A percentile compares a stretch with the other conserved stretches of the same genome.
phyloP scores from a whole-genome alignment of 2,797 vertebrate genomes.

The Rhynchonycteris naso region DNA sequence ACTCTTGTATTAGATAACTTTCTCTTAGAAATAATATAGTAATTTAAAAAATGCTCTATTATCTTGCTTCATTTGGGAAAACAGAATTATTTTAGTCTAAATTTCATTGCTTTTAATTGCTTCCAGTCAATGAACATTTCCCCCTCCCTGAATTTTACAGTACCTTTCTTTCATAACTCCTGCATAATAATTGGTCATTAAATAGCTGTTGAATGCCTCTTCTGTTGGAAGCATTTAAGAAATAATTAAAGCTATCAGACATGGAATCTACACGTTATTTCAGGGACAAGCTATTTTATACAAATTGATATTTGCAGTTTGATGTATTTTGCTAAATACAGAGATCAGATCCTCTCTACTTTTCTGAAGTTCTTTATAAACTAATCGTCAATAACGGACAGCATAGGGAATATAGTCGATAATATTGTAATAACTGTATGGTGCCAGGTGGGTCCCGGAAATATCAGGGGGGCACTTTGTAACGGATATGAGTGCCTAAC shows the following conservation, averaged over 20 bases:
- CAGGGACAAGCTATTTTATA: not conserved
- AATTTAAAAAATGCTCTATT: constrained; percentile 44
- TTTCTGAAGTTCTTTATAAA: not conserved
- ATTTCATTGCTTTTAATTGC: constrained; percentile 46
- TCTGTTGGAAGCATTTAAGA: constrained; percentile 22
- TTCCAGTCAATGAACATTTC: not conserved
- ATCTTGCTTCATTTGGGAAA: constrained; percentile 42
- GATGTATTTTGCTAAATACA: constrained; percentile 24
- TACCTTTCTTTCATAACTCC: constrained; percentile 31
- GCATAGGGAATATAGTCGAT: not conserved
- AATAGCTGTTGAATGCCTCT: not conserved
- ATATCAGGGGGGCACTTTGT: not conserved
- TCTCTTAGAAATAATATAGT: not conserved
- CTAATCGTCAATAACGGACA: not conserved
- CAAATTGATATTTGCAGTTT: not conserved
- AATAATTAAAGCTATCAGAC: not conserved
- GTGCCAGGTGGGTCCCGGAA: not conserved
- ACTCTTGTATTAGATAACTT: not conserved
- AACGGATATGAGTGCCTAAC: not conserved
- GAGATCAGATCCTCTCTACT: not conserved
- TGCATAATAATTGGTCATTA: constrained; percentile 39
- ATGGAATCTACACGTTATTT: not conserved
- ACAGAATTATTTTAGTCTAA: constrained; percentile 24
- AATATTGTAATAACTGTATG: not conserved
- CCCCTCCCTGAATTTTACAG: constrained; percentile 19